These are phyloP conservation scores for Spilogale gracilis DNA, from an alignment of 2,113 vertebrate species.

Conservation along the genomic window DNA sequence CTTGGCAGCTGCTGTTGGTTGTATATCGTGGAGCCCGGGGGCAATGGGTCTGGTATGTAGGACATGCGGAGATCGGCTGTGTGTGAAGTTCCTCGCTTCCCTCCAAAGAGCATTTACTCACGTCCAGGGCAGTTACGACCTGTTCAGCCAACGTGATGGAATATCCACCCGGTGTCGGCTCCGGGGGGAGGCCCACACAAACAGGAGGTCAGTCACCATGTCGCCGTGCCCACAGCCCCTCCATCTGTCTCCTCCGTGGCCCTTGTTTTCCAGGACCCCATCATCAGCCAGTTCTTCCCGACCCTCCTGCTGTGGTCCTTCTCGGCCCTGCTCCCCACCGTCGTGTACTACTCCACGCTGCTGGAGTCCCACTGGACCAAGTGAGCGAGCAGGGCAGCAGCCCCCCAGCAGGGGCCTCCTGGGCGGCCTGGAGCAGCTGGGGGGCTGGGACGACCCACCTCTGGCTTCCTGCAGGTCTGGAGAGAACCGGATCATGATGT, in stretches of 20 bases:
- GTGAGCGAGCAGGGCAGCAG: slow-evolving; percentile 82
- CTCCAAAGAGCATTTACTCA: not conserved
- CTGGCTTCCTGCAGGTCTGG: slow-evolving; percentile 87
- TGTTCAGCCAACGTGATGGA: not conserved
- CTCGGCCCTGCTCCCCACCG: slow-evolving; percentile 94
- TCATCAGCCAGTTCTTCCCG: slow-evolving; percentile 98
- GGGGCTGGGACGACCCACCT: not conserved
- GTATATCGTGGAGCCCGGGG: fast-evolving
- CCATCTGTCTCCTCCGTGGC: not conserved
- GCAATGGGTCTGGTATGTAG: not conserved
- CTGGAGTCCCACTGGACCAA: slow-evolving; percentile 97
- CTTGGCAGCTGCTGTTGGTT: fast-evolving
- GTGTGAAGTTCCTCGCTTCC: not conserved
- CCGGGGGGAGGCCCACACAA: not conserved
- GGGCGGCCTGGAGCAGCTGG: not conserved
- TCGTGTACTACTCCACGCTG: slow-evolving; percentile 97
- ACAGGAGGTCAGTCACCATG: too few relatives aligned
- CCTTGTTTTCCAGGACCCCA: slow-evolving; percentile 88
- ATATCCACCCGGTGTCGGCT: not conserved
- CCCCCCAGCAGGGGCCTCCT: not conserved
- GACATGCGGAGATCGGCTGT: not conserved
- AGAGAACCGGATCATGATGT: slow-evolving; percentile 97
- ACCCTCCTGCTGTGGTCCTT: slow-evolving; percentile 97
- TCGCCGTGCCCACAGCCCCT: not conserved
- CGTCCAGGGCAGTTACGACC: fast-evolving